Base-by-base conservation (phyloP, 2,797 vertebrate genomes). In the Antennarius maculatus region DNA sequence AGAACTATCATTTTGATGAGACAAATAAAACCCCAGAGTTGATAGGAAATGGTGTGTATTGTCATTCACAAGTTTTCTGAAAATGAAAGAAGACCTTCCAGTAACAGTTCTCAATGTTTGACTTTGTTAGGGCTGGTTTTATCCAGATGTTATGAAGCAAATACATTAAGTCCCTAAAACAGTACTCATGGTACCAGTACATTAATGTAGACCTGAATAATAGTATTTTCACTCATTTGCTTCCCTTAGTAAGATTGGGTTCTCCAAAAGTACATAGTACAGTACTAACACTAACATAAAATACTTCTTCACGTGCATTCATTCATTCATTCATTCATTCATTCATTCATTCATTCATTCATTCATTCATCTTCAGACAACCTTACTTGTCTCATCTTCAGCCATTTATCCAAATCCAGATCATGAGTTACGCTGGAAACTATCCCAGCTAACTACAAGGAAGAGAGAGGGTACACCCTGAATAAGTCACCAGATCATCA, bases 21-120 rank as follows among this genome's bases (percentile, higher is more conserved):
- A 37, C 15, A 14, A 52, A 23, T 69, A 12, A 37, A 28, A 43
- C n/a, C 53, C 54, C 48, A 58, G 46, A 66, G 45, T 49, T 11
- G 12, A 55, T 16, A 18, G 50, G 45, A 66, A 48, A 31, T 41
- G 11, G 28, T 64, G 17, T 62, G 14, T 11, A 61, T 58, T 62
- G 51, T 6, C 28, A 53, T 28, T 48, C 60, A 3, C 23, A 42
- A 61, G 17, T 28, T 56, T 60, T 42, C 31, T 81, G 66, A 70
- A 50, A 77, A 50, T 72, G 55, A 56, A n/a, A 57, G 54, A 54
- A 67, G 42, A 49, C 43, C 52, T 70, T 54, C 56, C 53, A 59
- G 46, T 31, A 23, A 23, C 1, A 23, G 23, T 23, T 23, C 23
- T 2, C 2, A 23, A 23, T 23, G 23, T 23, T 23, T 23, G 23